phyloP scores from a whole-genome alignment of 2,113 vertebrate species.

The Dendrocopos noguchii region DNA sequence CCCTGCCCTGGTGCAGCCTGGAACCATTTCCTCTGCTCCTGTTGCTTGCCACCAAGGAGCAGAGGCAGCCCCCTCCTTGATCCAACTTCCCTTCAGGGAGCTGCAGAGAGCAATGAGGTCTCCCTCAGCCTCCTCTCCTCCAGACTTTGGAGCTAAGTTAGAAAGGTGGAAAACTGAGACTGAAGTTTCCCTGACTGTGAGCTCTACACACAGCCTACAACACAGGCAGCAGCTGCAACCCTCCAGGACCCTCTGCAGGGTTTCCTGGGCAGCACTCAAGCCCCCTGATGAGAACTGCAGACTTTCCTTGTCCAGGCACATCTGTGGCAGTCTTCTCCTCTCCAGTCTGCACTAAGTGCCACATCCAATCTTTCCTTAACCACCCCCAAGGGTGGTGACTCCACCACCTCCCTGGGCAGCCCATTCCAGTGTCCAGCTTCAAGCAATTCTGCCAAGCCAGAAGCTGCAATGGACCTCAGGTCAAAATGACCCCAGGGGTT shows the following conservation, averaged over 20 bases:
- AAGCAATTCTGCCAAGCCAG: not conserved
- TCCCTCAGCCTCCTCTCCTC: too few species aligned
- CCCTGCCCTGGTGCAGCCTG: too few species aligned
- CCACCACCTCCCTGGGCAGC: too few species aligned
- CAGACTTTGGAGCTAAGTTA: not conserved
- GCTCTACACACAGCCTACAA: not conserved
- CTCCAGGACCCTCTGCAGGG: not conserved
- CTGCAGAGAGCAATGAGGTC: too few species aligned
- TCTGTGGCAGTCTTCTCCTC: not conserved
- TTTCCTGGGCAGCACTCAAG: not conserved
- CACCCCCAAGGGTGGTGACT: too few species aligned
- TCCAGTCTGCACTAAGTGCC: too few species aligned
- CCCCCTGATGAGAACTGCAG: not conserved
- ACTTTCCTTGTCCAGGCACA: not conserved
- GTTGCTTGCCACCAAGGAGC: too few species aligned
- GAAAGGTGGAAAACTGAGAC: not conserved
- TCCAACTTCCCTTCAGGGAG: too few species aligned
- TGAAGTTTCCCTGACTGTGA: not conserved
- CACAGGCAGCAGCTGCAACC: not conserved
- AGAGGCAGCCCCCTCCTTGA: too few species aligned
- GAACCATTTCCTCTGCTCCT: too few species aligned
- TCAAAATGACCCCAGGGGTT: not conserved
- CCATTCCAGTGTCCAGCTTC: not conserved
- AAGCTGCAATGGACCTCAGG: not conserved
- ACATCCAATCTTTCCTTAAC: too few species aligned